These are phyloP conservation scores for Eremophila alpestris DNA, from an alignment of 2,797 vertebrate genomes.

Conservation along the genomic window DNA sequence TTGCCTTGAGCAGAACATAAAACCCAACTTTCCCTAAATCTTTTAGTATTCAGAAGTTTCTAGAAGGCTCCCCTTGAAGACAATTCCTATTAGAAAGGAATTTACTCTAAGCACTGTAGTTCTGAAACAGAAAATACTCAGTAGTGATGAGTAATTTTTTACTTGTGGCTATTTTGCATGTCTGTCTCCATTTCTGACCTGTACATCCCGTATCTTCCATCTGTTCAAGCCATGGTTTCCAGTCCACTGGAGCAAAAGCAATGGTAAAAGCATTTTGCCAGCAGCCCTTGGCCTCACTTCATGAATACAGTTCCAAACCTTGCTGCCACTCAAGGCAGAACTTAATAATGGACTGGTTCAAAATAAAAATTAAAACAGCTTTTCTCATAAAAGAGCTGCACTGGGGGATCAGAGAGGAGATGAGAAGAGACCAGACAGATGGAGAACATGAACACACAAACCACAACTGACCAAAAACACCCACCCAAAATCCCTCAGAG, in stretches of 20 bases:
- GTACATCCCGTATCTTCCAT: conserved; percentile 62
- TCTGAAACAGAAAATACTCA: not conserved
- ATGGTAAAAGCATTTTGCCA: conserved; percentile 66
- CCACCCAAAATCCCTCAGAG: not conserved
- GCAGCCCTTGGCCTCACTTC: conserved; percentile 59
- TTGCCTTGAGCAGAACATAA: not conserved
- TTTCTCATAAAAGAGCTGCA: not conserved
- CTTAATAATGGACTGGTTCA: not conserved
- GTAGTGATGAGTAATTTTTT: not conserved
- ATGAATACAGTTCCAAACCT: conserved; percentile 14
- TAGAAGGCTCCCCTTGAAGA: not conserved
- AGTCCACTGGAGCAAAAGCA: conserved; percentile 73
- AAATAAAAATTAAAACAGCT: not conserved
- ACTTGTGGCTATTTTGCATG: not conserved
- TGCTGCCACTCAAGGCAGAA: not conserved
- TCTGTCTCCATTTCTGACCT: conserved; percentile 16
- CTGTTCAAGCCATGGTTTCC: conserved; percentile 69
- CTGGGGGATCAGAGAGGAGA: no score
- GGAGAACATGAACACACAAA: not conserved
- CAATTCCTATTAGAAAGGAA: not conserved
- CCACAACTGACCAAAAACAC: not conserved
- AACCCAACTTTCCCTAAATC: not conserved
- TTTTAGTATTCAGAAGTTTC: not conserved
- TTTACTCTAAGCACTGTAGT: not conserved
- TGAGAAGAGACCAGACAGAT: not conserved